These are phyloP conservation scores for Amitus sp. DNA, from an alignment of 2,888 invertebrate genomes.

Conservation along the genomic window DNA sequence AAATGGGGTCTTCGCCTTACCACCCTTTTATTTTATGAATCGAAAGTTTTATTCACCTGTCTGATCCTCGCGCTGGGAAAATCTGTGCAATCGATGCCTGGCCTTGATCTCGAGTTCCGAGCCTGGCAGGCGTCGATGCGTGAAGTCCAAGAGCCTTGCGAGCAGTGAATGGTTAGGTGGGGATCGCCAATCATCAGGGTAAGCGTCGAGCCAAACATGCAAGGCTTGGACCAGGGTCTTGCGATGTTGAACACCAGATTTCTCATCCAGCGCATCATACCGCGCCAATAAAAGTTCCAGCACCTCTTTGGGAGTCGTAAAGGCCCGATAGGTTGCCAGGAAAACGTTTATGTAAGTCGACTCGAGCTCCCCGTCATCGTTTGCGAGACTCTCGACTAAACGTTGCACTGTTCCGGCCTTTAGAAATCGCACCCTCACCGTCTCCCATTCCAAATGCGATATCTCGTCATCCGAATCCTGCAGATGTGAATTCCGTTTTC, in stretches of 20 bases:
- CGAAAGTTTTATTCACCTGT: slow-evolving; percentile 47
- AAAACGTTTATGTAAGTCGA: slow-evolving; percentile 98
- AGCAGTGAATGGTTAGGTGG: slow-evolving; percentile 83
- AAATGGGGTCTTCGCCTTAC: too few species aligned
- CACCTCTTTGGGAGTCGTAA: slow-evolving; percentile 88
- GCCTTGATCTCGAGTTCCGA: slow-evolving; percentile 85
- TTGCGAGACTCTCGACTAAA: slow-evolving; percentile 92
- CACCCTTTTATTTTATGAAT: background rate
- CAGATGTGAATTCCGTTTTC: background rate
- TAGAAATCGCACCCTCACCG: slow-evolving; percentile 92
- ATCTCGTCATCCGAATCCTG: slow-evolving; percentile 92
- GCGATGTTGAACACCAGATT: slow-evolving; percentile 76
- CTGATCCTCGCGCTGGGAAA: slow-evolving; percentile 70
- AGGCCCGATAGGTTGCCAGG: slow-evolving; percentile 92
- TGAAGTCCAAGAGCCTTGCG: slow-evolving; percentile 85
- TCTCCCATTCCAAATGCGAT: slow-evolving; percentile 98
- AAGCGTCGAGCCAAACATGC: slow-evolving; percentile 97
- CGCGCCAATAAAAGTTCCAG: slow-evolving; percentile 82
- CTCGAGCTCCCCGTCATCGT: slow-evolving; percentile 95
- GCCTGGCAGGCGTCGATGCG: slow-evolving; percentile 81
- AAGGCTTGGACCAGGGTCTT: slow-evolving; percentile 90
- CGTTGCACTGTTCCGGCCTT: slow-evolving; percentile 95
- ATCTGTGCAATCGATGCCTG: slow-evolving; percentile 80
- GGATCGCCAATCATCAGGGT: slow-evolving; percentile 91
- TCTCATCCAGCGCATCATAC: slow-evolving; percentile 76